Evolutionary conservation across 2,113 vertebrate genomes (phyloP), one percentile per base, ranked within the genome.

Genomic region (Dendropsophus ebraccatus): DNA sequence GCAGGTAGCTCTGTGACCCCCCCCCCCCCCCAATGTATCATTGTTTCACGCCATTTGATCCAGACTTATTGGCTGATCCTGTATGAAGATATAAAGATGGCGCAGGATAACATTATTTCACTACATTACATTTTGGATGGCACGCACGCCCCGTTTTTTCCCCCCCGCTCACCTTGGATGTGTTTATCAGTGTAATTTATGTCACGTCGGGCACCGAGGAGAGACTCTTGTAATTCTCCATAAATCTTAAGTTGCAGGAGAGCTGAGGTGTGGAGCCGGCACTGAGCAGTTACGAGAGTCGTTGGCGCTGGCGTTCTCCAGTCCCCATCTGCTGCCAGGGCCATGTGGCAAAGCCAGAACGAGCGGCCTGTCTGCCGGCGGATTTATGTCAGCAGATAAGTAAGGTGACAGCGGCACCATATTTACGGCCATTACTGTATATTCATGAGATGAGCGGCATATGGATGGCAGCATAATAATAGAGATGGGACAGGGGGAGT

Each of bases 381-480:
- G 49, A 83, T 83, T 83, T 74, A 83, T 83, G 82, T 47, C 82
- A 37, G 25, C 49, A 74, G 67, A 74, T 83, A 83, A 83, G 82
- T 83, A 45, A 28, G 21, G 69, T 74, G 82, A 83, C 82, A 74
- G 50, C 49, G 50, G 1, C 1, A 23, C 11, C 23, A 73, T 45
- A 74, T 83, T 83, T 83, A 83, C 35, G 11, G 67, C 12, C 19
- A 58, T 58, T 41, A 41, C 41, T 41, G 41, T 45, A 25, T 54
- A 73, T 74, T 83, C 54, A 74, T 56, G 32, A 83, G 67, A 58
- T 16, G 49, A 83, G 69, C 23, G 8, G 67, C 82, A 45, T 45
- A 45, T 58, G 50, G 67, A 25, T 73, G 13, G 49, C 41, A 8
- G 41, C 3, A 41, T 41, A 19, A 17, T 14, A 28, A 69, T 28